Conservation (phyloP, 53 echinoderm and acorn worm species). For the Luidia sarsii region DNA sequence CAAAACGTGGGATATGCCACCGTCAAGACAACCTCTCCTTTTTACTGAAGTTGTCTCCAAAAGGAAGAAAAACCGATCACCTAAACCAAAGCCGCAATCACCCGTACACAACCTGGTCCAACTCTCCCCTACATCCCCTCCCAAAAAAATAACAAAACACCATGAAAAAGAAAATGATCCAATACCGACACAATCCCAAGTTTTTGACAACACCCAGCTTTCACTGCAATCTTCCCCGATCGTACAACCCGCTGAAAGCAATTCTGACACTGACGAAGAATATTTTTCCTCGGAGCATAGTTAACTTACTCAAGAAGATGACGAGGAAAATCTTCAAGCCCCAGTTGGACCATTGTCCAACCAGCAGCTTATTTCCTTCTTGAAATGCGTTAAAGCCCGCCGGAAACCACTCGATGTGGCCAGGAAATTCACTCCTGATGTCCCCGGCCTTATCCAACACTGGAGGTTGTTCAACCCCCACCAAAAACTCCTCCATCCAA, state of each 20-base stretch:
- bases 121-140: not conserved
- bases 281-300: too few species aligned
- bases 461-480: conserved; percentile 15
- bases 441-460: not conserved
- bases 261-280: not conserved
- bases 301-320: too few species aligned
- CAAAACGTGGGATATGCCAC: too few species aligned
- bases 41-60: too few species aligned
- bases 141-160: not conserved
- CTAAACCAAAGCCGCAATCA: too few species aligned
- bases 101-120: not conserved
- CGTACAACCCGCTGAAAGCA: not conserved
- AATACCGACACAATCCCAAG: not conserved
- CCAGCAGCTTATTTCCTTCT: not conserved
- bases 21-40: too few species aligned
- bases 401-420: not conserved
- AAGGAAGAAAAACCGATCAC: too few species aligned
- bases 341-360: conserved; percentile 10
- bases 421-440: not conserved
- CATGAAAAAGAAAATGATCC: too few species aligned
- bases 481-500: not conserved
- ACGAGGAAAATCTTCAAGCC: too few species aligned
- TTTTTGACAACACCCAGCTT: not conserved
- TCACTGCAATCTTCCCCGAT: too few species aligned
- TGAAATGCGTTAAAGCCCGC: not conserved